Conservation (phyloP, 2,113 vertebrate genomes). For the Mohoua ochrocephala region DNA sequence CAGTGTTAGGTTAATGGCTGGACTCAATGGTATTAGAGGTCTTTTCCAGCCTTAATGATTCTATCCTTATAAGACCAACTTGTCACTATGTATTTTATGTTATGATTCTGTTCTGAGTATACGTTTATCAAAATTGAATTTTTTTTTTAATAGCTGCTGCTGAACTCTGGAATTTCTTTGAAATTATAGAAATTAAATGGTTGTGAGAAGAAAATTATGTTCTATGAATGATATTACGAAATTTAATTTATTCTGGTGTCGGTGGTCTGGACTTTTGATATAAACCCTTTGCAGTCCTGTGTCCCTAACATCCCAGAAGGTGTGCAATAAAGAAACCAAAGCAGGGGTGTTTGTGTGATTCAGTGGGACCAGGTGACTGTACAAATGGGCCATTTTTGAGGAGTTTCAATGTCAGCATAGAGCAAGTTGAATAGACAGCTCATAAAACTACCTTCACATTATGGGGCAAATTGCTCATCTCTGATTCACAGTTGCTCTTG, state of each 20-base stretch:
- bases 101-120: neutral
- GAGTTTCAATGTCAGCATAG: neutral
- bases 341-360: neutral
- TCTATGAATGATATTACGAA: neutral
- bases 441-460: neutral
- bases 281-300: neutral
- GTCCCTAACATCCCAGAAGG: neutral
- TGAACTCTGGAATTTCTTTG: neutral
- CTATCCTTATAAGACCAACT: too few species aligned
- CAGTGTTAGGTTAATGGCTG: neutral
- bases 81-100: rapidly evolving
- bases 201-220: neutral
- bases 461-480: slow-evolving; percentile 53
- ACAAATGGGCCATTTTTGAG: neutral
- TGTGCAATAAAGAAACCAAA: neutral
- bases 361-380: neutral
- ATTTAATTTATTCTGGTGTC: neutral
- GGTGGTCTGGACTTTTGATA: neutral
- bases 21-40: neutral
- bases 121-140: neutral
- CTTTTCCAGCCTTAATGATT: neutral
- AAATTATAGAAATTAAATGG: neutral
- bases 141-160: neutral
- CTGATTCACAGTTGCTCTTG: slow-evolving; percentile 27
- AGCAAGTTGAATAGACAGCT: slow-evolving; percentile 3